These are phyloP conservation scores for Eucera pruinosa DNA, from an alignment of 2,888 invertebrate genomes.

Conservation along the genomic window DNA sequence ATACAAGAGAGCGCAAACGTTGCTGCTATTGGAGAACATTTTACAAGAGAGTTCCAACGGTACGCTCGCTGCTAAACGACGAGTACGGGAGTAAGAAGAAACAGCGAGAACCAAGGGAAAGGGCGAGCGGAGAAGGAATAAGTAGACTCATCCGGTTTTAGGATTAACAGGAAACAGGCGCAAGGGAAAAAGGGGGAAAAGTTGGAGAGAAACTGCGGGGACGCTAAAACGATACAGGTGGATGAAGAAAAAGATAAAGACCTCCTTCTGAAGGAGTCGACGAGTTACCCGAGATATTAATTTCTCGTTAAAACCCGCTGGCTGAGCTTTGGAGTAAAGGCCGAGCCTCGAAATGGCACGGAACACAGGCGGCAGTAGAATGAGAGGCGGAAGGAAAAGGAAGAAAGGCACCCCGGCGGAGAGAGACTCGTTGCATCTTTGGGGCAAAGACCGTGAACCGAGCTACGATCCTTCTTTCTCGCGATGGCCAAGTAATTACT, in stretches of 20 bases:
- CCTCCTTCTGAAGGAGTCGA: conserved; percentile 59
- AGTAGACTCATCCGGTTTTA: conserved; percentile 19
- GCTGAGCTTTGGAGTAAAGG: conserved; percentile 45
- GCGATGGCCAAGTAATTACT: conserved; percentile 63
- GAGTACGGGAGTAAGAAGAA: conserved; percentile 13
- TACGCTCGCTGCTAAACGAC: conserved; percentile 1
- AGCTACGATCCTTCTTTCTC: conserved; percentile 59
- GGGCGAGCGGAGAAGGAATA: conserved; percentile 1
- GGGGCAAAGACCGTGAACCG: conserved; percentile 55
- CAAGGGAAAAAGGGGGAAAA: conserved; percentile 7
- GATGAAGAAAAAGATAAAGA: conserved; percentile 55
- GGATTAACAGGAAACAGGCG: no score
- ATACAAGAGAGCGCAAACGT: conserved; percentile 12
- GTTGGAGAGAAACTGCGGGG: background rate
- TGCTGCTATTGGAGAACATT: background rate
- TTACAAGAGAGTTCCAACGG: background rate
- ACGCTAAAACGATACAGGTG: conserved; percentile 29
- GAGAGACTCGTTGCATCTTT: conserved; percentile 62
- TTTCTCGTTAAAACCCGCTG: conserved; percentile 76
- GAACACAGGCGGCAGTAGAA: conserved; percentile 20
- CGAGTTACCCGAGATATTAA: conserved; percentile 75
- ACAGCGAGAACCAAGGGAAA: background rate
- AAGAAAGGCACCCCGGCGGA: conserved; percentile 47
- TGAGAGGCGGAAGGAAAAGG: conserved; percentile 28
- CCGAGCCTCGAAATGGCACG: conserved; percentile 53